A percentile compares a stretch with the other conserved stretches of the same genome.
Evolutionary conservation across 2,888 invertebrate species (phyloP).

Genomic region (Drosophila histrio): DNA sequence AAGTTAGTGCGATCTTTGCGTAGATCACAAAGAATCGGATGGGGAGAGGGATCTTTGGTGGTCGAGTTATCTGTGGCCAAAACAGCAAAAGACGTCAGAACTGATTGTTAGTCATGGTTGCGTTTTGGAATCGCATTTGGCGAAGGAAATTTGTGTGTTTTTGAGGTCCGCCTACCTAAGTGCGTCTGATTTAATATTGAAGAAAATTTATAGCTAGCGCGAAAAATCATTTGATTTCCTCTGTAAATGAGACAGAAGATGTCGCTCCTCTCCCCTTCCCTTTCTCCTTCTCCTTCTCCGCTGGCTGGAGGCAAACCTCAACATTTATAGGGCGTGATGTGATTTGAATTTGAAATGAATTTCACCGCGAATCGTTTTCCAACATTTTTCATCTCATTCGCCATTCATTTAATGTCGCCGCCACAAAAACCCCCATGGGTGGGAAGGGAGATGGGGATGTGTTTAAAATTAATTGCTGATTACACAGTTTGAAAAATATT

Average conservation of each 20-base stretch:
- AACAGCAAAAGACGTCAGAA: constrained; percentile 64
- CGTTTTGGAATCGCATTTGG: constrained; percentile 39
- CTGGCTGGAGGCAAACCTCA: constrained; percentile 22
- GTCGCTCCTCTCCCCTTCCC: neutral
- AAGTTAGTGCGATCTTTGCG: constrained; percentile 64
- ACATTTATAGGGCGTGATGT: constrained; percentile 73
- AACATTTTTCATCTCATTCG: constrained; percentile 17
- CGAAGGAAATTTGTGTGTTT: neutral
- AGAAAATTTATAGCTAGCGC: constrained; percentile 41
- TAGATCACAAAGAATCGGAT: constrained; percentile 42
- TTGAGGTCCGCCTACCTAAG: constrained; percentile 29
- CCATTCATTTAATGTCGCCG: constrained; percentile 53
- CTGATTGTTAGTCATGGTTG: constrained; percentile 59
- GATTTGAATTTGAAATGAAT: constrained; percentile 45
- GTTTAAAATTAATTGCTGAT: constrained; percentile 30
- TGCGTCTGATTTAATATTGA: constrained; percentile 34
- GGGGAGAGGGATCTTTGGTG: constrained; percentile 4
- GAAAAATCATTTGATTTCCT: constrained; percentile 67
- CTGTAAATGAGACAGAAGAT: constrained; percentile 33
- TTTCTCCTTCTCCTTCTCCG: neutral
- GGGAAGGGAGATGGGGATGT: neutral
- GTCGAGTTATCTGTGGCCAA: constrained; percentile 9
- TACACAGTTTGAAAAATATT: constrained; percentile 53
- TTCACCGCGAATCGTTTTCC: constrained; percentile 30
- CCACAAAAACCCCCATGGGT: neutral